A percentile compares a stretch with the other conserved stretches of the same genome.
These are phyloP conservation scores for Megaustenia siamemsis DNA, from an alignment of 2,888 invertebrate genomes.

Conservation along the genomic window DNA sequence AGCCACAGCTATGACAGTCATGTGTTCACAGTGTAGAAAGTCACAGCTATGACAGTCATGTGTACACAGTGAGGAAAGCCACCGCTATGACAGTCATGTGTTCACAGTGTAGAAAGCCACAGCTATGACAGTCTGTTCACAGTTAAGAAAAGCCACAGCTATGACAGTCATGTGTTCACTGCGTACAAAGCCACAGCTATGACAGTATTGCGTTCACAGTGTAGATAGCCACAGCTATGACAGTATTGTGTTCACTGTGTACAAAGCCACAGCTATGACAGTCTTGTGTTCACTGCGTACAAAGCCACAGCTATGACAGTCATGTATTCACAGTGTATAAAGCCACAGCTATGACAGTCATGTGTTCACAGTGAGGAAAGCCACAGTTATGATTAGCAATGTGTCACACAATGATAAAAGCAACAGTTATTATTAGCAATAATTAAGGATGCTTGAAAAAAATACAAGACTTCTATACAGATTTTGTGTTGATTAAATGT, in stretches of 20 bases:
- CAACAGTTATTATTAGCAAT: too few relatives aligned
- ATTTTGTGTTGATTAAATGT: too few relatives aligned
- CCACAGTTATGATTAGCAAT: neutral
- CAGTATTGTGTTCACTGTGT: neutral
- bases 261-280: neutral
- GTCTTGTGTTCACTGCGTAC: neutral
- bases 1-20: neutral
- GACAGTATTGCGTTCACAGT: neutral
- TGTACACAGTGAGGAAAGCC: constrained; percentile 29
- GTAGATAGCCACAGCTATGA: constrained; percentile 26
- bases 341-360: constrained; percentile 12
- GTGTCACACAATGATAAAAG: too few relatives aligned
- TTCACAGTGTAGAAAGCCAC: neutral
- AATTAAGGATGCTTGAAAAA: too few relatives aligned
- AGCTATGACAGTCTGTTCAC: too few relatives aligned
- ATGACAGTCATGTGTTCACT: neutral
- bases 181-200: neutral
- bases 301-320: neutral
- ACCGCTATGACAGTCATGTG: neutral
- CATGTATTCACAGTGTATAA: constrained; percentile 11
- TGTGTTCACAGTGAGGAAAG: neutral
- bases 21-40: neutral
- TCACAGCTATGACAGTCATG: neutral
- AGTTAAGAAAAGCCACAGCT: neutral
- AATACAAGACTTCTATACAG: too few relatives aligned